These are phyloP conservation scores for Tipula unca DNA, from an alignment of 2,888 invertebrate genomes.

Conservation along the genomic window DNA sequence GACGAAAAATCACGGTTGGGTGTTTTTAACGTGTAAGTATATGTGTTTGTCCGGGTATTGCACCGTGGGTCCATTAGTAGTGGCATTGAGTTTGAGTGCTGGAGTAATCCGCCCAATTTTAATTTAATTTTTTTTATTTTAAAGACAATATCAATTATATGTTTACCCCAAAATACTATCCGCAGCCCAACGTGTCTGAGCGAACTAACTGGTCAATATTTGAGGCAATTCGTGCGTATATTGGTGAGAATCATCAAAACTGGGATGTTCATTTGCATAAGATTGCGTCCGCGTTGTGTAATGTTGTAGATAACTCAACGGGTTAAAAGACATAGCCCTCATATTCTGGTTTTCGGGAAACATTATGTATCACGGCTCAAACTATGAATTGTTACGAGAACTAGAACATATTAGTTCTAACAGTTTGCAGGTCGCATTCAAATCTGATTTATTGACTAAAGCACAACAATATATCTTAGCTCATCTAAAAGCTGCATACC, in stretches of 20 bases:
- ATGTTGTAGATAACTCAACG: slow-evolving; percentile 17
- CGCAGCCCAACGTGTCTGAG: not conserved
- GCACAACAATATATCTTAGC: not conserved
- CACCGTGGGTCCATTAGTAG: no score
- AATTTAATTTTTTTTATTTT: no score
- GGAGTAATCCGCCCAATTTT: no score
- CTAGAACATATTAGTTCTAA: not conserved
- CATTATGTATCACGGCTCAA: not conserved
- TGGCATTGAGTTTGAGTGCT: no score
- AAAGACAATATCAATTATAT: not conserved
- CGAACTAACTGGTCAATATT: not conserved
- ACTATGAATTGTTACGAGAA: not conserved
- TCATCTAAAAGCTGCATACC: not conserved
- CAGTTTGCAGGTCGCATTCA: not conserved
- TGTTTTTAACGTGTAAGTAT: no score
- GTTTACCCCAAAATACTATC: not conserved
- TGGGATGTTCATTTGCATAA: not conserved
- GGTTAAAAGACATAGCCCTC: slow-evolving; percentile 21
- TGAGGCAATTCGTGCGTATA: not conserved
- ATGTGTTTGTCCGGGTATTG: no score
- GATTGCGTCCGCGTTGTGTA: slow-evolving; percentile 14
- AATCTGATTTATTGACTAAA: not conserved
- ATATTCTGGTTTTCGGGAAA: slow-evolving; percentile 23
- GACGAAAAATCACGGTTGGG: no score
- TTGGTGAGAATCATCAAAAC: slow-evolving; percentile 16